Percentiles rank a stretch among this genome's conserved stretches.
These are phyloP conservation scores for Macaria notata DNA, from an alignment of 2,888 invertebrate genomes.

Conservation along the genomic window DNA sequence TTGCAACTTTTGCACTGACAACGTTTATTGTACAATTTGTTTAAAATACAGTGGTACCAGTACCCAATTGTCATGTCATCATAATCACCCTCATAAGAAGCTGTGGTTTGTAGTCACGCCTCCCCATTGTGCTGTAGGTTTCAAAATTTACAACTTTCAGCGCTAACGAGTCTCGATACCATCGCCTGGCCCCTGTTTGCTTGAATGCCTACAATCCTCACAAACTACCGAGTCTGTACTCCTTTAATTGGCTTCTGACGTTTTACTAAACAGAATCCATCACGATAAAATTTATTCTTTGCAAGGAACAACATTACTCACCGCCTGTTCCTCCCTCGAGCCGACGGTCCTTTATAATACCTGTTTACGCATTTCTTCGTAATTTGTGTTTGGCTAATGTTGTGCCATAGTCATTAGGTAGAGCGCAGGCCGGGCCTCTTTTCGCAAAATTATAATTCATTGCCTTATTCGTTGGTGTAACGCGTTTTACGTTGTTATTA, in stretches of 20 bases:
- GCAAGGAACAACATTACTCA: constrained; percentile 47
- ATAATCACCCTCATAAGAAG: not conserved
- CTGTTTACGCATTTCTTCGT: constrained; percentile 73
- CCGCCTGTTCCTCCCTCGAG: constrained; percentile 45
- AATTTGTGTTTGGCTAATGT: constrained; percentile 77
- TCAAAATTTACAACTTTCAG: constrained; percentile 67
- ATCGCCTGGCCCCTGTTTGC: constrained; percentile 55
- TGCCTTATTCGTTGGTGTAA: constrained; percentile 56
- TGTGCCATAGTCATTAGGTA: constrained; percentile 68
- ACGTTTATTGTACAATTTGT: too few species aligned
- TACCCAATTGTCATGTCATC: too few species aligned
- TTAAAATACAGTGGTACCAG: too few species aligned
- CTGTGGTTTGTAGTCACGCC: constrained; percentile 43
- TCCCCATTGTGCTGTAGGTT: constrained; percentile 55
- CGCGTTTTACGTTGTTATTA: constrained; percentile 45
- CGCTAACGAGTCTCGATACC: constrained; percentile 70
- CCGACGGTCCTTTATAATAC: constrained; percentile 65
- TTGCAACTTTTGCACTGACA: too few species aligned
- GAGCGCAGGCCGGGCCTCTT: constrained; percentile 53
- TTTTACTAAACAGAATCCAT: constrained; percentile 19
- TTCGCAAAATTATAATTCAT: constrained; percentile 73
- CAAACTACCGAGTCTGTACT: constrained; percentile 33
- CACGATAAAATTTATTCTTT: constrained; percentile 18
- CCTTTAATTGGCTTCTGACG: constrained; percentile 28
- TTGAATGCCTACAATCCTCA: constrained; percentile 53